Evolutionary conservation across 2,113 vertebrate species (phyloP).

Genomic region (Bufo bufo): DNA sequence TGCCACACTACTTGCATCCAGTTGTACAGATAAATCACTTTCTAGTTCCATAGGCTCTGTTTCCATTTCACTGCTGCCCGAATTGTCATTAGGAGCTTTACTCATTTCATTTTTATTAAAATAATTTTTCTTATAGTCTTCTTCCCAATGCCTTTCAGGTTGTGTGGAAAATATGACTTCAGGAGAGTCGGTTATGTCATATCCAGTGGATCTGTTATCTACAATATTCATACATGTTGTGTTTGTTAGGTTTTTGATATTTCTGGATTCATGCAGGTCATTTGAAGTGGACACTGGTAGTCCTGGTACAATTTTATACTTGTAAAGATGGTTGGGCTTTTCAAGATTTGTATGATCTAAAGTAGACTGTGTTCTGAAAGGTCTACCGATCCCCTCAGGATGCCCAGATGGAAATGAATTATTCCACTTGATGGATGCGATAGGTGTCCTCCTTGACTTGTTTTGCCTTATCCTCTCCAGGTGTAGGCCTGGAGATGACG

Average conservation of each 20-base stretch:
- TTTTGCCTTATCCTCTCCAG: slow-evolving; percentile 64
- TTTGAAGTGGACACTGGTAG: slow-evolving; percentile 59
- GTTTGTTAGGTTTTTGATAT: slow-evolving; percentile 60
- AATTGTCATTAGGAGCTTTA: background rate
- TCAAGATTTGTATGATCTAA: slow-evolving; percentile 68
- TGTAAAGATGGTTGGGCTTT: slow-evolving; percentile 63
- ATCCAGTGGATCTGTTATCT: slow-evolving; percentile 70
- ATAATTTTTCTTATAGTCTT: slow-evolving; percentile 51
- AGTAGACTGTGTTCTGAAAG: slow-evolving; percentile 63
- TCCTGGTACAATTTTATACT: slow-evolving; percentile 65
- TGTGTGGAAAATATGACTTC: background rate
- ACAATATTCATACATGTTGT: slow-evolving; percentile 61
- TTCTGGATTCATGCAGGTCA: slow-evolving; percentile 60
- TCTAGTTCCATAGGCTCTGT: slow-evolving; percentile 25
- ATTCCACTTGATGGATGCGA: slow-evolving; percentile 78
- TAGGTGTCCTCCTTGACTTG: slow-evolving; percentile 72
- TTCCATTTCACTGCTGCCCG: background rate
- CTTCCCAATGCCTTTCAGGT: background rate
- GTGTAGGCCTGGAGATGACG: slow-evolving; percentile 60
- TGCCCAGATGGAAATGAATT: slow-evolving; percentile 63
- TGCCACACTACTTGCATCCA: background rate
- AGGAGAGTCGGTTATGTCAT: slow-evolving; percentile 51
- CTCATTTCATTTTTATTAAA: background rate
- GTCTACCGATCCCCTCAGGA: background rate
- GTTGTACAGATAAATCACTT: background rate